phyloP scores from a whole-genome alignment of 2,113 vertebrate genomes.

The Petroica traversi region DNA sequence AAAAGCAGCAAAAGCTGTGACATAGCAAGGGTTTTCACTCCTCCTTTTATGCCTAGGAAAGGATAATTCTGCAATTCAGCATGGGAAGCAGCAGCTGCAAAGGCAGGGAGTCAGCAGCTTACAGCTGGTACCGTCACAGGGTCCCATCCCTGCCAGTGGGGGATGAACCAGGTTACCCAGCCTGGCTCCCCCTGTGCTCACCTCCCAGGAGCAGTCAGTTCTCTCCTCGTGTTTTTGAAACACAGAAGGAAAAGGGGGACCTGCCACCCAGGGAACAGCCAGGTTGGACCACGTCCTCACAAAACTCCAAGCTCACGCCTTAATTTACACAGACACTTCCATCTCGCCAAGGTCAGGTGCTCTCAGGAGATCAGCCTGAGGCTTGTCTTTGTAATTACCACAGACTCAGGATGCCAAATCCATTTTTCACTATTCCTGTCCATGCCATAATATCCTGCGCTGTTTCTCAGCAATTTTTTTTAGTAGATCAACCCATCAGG shows the following conservation, averaged over 20 bases:
- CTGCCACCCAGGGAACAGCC: neutral
- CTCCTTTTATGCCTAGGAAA: neutral
- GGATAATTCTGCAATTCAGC: neutral
- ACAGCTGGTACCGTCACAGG: neutral
- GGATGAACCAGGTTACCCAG: neutral
- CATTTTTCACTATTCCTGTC: neutral
- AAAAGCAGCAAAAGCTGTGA: conserved; percentile 8
- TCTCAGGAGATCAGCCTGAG: neutral
- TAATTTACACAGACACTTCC: neutral
- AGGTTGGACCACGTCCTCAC: fast-evolving
- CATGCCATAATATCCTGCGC: neutral
- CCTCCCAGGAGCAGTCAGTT: neutral
- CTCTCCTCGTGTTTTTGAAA: neutral
- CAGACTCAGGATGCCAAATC: neutral
- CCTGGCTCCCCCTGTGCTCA: neutral
- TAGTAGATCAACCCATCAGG: neutral
- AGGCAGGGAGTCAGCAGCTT: neutral
- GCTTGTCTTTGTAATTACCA: neutral
- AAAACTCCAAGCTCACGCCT: neutral
- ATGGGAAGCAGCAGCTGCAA: neutral
- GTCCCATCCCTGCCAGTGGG: neutral
- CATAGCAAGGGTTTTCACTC: neutral
- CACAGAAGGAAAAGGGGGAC: neutral
- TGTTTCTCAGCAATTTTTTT: neutral
- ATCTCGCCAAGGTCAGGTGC: neutral